A percentile compares a stretch with the other conserved stretches of the same genome.
These are phyloP conservation scores for Spondyliosoma cantharus DNA, from an alignment of 2,797 vertebrate species.

Conservation along the genomic window DNA sequence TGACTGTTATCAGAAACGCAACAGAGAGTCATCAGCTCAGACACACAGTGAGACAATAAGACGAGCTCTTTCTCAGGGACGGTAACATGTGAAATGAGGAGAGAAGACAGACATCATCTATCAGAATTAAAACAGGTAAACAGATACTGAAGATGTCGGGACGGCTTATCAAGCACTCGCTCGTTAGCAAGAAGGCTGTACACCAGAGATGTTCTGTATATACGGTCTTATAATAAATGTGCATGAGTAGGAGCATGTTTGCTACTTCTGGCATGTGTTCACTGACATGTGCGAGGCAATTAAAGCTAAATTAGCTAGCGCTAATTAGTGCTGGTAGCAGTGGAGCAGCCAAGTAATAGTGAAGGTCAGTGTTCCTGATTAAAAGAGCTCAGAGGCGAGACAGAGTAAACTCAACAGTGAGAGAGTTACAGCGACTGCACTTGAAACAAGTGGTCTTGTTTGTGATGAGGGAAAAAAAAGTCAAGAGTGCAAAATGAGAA, in stretches of 20 bases:
- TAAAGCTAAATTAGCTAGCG: constrained; percentile 33
- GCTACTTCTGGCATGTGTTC: constrained; percentile 11
- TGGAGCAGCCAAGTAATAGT: constrained; percentile 18
- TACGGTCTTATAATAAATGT: not conserved
- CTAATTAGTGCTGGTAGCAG: constrained; percentile 32
- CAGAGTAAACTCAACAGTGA: not conserved
- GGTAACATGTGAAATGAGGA: not conserved
- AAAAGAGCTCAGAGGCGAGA: constrained; percentile 2
- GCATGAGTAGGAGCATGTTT: constrained; percentile 8
- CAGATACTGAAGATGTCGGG: constrained; percentile 11
- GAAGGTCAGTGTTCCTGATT: constrained; percentile 27
- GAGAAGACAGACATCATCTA: constrained; percentile 3
- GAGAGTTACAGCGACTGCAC: not conserved
- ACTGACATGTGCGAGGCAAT: constrained; percentile 34
- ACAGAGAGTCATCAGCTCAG: constrained; percentile 17
- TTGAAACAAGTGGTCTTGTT: not conserved
- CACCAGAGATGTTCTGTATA: not conserved
- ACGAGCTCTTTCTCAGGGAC: not conserved
- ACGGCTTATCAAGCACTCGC: not conserved
- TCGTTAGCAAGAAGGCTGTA: constrained; percentile 1
- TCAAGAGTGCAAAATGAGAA: not conserved
- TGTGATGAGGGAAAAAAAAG: not conserved
- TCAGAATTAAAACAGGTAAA: not conserved
- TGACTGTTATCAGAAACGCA: constrained; percentile 17
- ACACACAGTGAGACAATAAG: constrained; percentile 5